A percentile compares a stretch with the other conserved stretches of the same genome.
These are phyloP conservation scores for Clamator glandarius DNA, from an alignment of 2,797 vertebrate genomes.

Conservation along the genomic window DNA sequence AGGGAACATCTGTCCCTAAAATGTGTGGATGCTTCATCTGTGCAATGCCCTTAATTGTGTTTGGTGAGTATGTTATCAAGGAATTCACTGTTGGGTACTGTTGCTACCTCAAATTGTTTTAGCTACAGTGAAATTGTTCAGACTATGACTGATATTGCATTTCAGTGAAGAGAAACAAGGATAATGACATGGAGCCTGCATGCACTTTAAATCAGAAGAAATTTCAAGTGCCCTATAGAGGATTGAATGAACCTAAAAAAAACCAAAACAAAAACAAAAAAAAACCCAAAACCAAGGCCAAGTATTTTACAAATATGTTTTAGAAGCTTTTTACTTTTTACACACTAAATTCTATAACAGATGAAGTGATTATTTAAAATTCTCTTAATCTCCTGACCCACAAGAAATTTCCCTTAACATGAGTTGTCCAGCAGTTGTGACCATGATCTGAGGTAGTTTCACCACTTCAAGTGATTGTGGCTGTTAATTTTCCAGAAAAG, in stretches of 20 bases:
- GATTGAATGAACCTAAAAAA: not conserved
- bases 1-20: constrained; percentile 14
- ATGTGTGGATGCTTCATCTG: not conserved
- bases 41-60: not conserved
- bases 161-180: not conserved
- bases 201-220: not conserved
- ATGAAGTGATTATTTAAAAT: not conserved
- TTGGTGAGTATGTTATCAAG: not conserved
- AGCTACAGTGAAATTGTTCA: not conserved
- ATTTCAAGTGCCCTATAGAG: not conserved
- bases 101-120: not conserved
- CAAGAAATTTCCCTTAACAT: fast-evolving
- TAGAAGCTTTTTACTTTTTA: not conserved
- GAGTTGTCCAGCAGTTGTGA: not conserved
- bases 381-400: not conserved
- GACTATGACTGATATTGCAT: not conserved
- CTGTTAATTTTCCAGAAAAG: not conserved
- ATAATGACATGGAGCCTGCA: not conserved
- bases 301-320: not conserved
- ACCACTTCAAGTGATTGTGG: not conserved
- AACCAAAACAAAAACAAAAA: no score
- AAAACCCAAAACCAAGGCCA: not conserved
- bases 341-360: not conserved
- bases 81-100: not conserved
- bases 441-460: not conserved